Conservation (phyloP, 2,797 vertebrate species). For the Catharus ustulatus region DNA sequence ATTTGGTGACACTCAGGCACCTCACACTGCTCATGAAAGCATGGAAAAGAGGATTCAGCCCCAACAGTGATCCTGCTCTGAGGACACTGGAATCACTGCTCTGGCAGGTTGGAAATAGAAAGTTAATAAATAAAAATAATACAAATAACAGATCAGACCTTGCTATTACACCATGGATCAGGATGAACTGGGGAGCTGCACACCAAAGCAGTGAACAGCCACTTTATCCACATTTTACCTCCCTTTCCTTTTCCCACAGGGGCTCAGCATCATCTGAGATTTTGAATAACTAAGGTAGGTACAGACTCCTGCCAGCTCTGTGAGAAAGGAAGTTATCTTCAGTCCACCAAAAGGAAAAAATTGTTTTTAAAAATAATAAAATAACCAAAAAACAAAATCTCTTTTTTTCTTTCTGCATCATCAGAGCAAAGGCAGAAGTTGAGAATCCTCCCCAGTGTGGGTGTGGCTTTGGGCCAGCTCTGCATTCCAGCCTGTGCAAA, state of each 20-base stretch:
- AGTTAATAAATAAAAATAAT: not conserved
- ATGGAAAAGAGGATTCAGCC: not conserved
- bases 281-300: not conserved
- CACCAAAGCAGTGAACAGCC: not conserved
- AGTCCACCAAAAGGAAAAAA: not conserved
- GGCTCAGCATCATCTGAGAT: not conserved
- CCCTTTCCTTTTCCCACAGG: not conserved
- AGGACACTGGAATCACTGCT: not conserved
- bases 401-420: not conserved
- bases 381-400: too few relatives aligned
- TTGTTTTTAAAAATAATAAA: fast-evolving
- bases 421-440: constrained; percentile 11
- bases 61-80: fast-evolving
- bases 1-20: not conserved
- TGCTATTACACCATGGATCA: not conserved
- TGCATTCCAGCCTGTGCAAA: not conserved
- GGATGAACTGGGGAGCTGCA: not conserved
- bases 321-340: not conserved
- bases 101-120: not conserved
- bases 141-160: not conserved
- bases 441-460: not conserved
- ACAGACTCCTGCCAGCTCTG: not conserved
- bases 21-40: not conserved
- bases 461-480: not conserved
- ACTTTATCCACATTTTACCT: not conserved